Evolutionary conservation across 2,797 vertebrate genomes (phyloP).

Genomic region (Melanitta fusca): DNA sequence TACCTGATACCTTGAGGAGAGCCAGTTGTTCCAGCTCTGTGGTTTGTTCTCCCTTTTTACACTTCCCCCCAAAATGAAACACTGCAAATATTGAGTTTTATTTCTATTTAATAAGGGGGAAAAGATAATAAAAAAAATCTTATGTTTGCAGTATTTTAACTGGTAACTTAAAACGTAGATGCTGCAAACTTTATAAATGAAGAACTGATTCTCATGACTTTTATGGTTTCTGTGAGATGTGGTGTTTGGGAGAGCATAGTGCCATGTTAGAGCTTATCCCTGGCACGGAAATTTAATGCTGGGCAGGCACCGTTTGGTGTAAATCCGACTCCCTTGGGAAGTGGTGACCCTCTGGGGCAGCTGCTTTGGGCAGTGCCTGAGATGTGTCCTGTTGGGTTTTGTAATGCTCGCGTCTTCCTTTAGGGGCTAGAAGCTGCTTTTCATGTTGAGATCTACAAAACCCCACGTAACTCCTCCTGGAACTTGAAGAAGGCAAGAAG

Average conservation of each 20-base stretch:
- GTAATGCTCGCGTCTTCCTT: fast-evolving
- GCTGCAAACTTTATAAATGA: background rate
- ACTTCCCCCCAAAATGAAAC: background rate
- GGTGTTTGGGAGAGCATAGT: background rate
- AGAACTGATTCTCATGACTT: background rate
- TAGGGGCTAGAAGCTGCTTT: background rate
- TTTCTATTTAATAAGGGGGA: too few species aligned
- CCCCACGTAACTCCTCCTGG: fast-evolving
- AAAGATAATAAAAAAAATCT: background rate
- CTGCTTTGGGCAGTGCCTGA: background rate
- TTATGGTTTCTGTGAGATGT: background rate
- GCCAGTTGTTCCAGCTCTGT: background rate
- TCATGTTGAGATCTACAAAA: background rate
- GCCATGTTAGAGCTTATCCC: background rate
- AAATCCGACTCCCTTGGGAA: background rate
- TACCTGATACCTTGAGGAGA: background rate
- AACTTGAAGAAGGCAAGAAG: background rate
- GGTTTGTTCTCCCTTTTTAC: background rate
- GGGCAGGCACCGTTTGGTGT: background rate
- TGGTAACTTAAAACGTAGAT: background rate
- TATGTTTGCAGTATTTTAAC: background rate
- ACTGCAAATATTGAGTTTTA: background rate
- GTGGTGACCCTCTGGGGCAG: background rate
- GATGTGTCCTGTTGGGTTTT: fast-evolving
- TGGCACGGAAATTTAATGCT: background rate